phyloP scores from a whole-genome alignment of 2,888 invertebrate species.

The Tetropium fuscum region DNA sequence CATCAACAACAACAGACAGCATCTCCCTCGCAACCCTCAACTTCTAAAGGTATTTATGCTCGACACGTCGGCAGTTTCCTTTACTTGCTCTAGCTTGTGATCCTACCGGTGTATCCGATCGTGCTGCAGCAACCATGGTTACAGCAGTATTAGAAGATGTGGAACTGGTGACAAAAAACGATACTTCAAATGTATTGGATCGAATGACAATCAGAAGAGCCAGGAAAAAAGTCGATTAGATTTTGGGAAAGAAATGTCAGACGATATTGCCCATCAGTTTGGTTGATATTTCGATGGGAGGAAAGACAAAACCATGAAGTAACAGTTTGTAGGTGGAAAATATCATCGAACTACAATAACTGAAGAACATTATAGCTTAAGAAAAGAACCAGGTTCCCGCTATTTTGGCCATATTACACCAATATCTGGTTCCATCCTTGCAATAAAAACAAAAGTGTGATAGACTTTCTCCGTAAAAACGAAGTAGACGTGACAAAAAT shows the following conservation, averaged over 20 bases:
- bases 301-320: background rate
- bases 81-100: background rate
- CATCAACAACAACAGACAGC: too few relatives aligned
- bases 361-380: background rate
- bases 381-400: background rate
- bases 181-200: background rate
- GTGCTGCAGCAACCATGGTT: background rate
- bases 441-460: background rate
- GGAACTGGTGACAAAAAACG: background rate
- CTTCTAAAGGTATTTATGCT: too few relatives aligned
- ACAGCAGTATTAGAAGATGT: background rate
- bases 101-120: background rate
- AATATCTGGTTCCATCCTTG: background rate
- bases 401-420: background rate
- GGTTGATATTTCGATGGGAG: background rate
- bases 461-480: background rate
- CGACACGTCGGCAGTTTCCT: background rate
- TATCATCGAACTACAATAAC: background rate
- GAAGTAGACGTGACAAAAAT: background rate
- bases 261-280: background rate
- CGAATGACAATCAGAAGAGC: background rate
- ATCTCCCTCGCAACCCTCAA: background rate
- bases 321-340: background rate
- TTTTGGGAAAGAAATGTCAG: background rate
- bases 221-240: background rate